A percentile compares a stretch with the other conserved stretches of the same genome.
Evolutionary conservation across 2,113 vertebrate species (phyloP).

Genomic region (Macquaria australasica): DNA sequence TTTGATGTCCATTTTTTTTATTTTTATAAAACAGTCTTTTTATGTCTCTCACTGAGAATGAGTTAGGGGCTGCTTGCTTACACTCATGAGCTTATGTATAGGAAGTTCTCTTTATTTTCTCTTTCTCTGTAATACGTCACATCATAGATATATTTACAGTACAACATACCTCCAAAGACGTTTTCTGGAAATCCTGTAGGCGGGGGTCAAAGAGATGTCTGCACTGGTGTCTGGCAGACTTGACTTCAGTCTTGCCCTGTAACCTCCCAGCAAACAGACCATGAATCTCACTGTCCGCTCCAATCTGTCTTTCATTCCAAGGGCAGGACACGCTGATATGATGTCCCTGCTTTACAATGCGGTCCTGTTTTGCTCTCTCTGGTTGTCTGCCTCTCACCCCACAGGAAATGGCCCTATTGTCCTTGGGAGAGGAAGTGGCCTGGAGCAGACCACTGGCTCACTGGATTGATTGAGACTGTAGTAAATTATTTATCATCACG

Average conservation of each 20-base stretch:
- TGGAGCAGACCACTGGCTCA: conserved; percentile 58
- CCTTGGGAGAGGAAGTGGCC: conserved; percentile 77
- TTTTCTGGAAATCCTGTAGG: neutral
- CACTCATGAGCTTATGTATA: neutral
- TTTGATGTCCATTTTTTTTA: conserved; percentile 7
- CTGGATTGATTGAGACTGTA: conserved; percentile 54
- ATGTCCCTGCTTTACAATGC: conserved; percentile 71
- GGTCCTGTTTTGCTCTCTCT: conserved; percentile 56
- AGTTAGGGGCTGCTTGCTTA: neutral
- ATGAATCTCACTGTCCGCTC: conserved; percentile 46
- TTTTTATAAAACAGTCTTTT: neutral
- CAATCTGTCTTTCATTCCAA: conserved; percentile 54
- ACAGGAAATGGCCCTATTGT: conserved; percentile 79
- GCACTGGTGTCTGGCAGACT: conserved; percentile 15
- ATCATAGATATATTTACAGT: neutral
- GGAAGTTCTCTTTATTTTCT: neutral
- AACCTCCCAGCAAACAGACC: conserved; percentile 42
- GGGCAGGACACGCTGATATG: conserved; percentile 54
- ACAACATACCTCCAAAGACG: neutral
- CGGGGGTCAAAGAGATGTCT: conserved; percentile 18
- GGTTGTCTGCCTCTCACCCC: conserved; percentile 18
- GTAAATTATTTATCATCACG: conserved; percentile 77
- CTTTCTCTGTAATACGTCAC: neutral
- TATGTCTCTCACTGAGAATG: neutral
- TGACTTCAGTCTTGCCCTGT: neutral